phyloP scores from a whole-genome alignment of 2,797 vertebrate genomes.

The Lepilemur septentrionalis region DNA sequence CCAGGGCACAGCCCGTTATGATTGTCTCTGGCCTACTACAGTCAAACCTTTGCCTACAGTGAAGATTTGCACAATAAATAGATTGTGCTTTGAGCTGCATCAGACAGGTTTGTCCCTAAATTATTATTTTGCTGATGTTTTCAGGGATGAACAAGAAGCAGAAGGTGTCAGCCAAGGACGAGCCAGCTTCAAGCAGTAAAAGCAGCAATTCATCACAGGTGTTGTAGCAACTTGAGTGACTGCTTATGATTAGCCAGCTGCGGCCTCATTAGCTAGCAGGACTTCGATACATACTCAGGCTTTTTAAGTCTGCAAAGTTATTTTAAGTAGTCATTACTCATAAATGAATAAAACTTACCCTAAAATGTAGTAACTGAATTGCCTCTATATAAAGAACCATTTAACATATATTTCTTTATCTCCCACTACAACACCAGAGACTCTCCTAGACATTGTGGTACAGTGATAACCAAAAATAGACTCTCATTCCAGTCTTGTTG shows the following conservation, averaged over 20 bases:
- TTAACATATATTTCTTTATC: not conserved
- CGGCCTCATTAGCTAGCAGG: not conserved
- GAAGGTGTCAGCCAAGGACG: conserved; percentile 93
- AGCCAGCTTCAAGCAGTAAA: conserved; percentile 90
- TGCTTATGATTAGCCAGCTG: not conserved
- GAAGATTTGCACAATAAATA: not conserved
- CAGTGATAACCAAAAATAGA: not conserved
- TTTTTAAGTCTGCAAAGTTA: conserved; percentile 6
- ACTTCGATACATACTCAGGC: not conserved
- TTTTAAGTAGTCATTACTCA: not conserved
- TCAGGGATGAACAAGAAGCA: conserved; percentile 96
- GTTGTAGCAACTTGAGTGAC: not conserved
- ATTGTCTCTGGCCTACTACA: rapidly evolving
- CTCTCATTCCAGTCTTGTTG: not conserved
- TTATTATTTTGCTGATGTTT: conserved; percentile 67
- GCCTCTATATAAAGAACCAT: conserved; percentile 11
- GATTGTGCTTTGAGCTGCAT: not conserved
- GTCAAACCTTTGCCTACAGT: not conserved
- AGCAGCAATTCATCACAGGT: conserved; percentile 90
- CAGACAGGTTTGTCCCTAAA: conserved; percentile 44
- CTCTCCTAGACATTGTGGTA: not conserved
- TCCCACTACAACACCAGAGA: not conserved
- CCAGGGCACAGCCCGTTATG: rapidly evolving
- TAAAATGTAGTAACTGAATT: not conserved
- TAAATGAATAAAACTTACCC: not conserved